Base-by-base conservation (phyloP, 2,113 vertebrate species). In the Sphyrna mokarran region DNA sequence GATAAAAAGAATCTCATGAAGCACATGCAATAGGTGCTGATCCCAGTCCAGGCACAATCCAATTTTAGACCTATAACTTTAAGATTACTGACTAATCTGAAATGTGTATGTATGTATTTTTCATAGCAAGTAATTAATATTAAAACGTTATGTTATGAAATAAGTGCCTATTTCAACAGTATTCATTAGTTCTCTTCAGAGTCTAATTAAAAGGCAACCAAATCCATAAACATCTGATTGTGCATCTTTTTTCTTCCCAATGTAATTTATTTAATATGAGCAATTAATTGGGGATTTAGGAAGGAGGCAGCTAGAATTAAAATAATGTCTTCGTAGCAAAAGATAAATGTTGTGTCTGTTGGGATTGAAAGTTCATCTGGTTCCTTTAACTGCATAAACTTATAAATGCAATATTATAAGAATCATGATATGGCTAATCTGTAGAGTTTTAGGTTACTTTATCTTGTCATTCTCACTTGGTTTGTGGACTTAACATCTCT, bases 261-360 rank as follows among this genome's bases (percentile, higher is more conserved):
- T 95, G 68, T 95, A 95, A 95, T 95, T 76, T 72, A 95, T 95
- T 95, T 95, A 95, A 95, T 95, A 72, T 95, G 68, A 95, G 26
- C 94, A 95, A 95, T 95, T 95, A 95, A 95, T 95, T 72, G 68
- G 94, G 94, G 94, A 95, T 95, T 95, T 95, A 76, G 94, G 69
- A 70, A 95, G 69, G 94, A 70, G 70, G 68, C 40, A 72, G 94
- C 68, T 95, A 72, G 94, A 95, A 95, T 95, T 70, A 95, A 68
- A 95, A 95, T 95, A 95, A 72, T 54, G 43, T 95, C 94, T 72
- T 54, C 72, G 68, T 76, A 95, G 94, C 94, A 70, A 95, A 95
- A 95, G 68, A 95, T 95, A 95, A 95, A 54, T 72, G 69, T 95
- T 76, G 37, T 76, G 68, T 48, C 94, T 72, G 69, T 72, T 76